These are phyloP conservation scores for Ichneumoninae sp. DNA, from an alignment of 2,888 invertebrate species.

Conservation along the genomic window DNA sequence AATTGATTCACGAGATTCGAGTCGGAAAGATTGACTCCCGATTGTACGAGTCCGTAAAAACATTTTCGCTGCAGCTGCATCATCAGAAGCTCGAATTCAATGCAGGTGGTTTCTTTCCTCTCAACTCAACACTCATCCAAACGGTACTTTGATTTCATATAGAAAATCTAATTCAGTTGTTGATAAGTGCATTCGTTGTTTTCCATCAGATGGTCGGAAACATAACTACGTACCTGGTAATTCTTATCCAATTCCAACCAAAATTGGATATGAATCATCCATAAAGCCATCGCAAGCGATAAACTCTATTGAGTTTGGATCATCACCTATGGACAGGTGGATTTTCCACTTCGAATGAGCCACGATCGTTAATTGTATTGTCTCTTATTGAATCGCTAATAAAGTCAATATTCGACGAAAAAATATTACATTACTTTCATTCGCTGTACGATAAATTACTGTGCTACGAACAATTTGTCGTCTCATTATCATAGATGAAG, in stretches of 20 bases:
- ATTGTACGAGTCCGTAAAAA: conserved; percentile 60
- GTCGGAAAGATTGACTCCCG: conserved; percentile 45
- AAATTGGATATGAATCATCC: neutral
- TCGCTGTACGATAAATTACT: neutral
- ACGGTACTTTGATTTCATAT: conserved; percentile 68
- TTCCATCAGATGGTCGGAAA: conserved; percentile 68
- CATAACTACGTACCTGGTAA: conserved; percentile 71
- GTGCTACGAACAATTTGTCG: neutral
- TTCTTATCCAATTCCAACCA: conserved; percentile 72
- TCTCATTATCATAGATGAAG: neutral
- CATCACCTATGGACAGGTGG: too few relatives aligned
- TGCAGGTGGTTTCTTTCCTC: conserved; percentile 74
- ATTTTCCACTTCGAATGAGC: conserved; percentile 2
- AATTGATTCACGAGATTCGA: conserved; percentile 58
- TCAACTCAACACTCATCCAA: conserved; percentile 76
- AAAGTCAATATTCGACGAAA: neutral
- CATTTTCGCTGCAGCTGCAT: conserved; percentile 77
- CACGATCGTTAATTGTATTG: conserved; percentile 30
- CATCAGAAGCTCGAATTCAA: conserved; percentile 75
- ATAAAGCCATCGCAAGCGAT: neutral
- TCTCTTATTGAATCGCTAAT: neutral
- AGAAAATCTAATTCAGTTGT: neutral
- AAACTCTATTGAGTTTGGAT: neutral
- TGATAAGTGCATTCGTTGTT: conserved; percentile 22
- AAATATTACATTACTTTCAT: neutral